phyloP scores from a whole-genome alignment of 2,113 vertebrate species.

The Microcebus jonahi region DNA sequence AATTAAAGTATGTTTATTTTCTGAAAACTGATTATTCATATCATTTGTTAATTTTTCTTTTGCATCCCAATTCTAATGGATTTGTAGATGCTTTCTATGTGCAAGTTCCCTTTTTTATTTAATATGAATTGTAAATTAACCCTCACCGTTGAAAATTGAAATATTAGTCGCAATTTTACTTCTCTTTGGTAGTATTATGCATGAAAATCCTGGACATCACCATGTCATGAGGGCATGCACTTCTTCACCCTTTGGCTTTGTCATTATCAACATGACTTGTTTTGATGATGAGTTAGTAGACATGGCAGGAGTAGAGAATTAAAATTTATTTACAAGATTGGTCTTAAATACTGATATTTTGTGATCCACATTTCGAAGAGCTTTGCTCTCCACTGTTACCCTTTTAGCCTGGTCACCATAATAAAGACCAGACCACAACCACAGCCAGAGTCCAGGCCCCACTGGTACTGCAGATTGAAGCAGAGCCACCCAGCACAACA shows the following conservation, averaged over 20 bases:
- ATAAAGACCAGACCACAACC: not conserved
- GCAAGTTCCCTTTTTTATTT: not conserved
- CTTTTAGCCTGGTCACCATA: not conserved
- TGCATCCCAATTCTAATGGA: not conserved
- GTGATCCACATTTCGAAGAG: not conserved
- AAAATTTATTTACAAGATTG: not conserved
- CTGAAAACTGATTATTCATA: not conserved
- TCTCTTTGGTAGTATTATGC: not conserved
- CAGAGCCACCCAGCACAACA: rapidly evolving
- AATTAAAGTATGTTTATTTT: not conserved
- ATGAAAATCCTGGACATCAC: not conserved
- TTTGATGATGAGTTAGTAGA: not conserved
- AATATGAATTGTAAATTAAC: not conserved
- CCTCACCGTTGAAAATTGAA: not conserved
- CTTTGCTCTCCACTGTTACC: rapidly evolving
- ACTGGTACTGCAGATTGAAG: not conserved
- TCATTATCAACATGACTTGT: not conserved
- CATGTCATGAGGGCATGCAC: rapidly evolving
- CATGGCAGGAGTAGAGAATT: not conserved
- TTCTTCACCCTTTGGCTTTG: not conserved
- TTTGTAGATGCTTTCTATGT: not conserved
- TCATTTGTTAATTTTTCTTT: slow-evolving; percentile 8
- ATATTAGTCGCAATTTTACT: not conserved
- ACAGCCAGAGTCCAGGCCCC: not conserved
- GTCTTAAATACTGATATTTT: not conserved